Conservation (phyloP, 2,797 vertebrate genomes). For the Macroramphosus scolopax region DNA sequence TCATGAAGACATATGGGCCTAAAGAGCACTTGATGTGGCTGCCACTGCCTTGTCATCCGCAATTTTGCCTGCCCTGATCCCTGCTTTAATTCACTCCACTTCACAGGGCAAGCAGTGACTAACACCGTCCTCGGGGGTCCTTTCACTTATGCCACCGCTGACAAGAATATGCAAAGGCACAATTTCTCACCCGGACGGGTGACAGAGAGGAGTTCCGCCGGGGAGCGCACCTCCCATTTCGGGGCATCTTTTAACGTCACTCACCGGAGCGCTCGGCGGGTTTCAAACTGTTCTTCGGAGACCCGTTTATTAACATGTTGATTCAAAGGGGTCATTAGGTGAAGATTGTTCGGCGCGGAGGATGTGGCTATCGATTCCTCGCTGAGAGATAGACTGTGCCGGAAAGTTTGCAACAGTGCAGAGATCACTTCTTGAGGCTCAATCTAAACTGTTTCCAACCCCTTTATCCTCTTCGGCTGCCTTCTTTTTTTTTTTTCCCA, state of each 20-base stretch:
- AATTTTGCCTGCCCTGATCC: conserved; percentile 90
- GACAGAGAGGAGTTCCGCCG: conserved; percentile 87
- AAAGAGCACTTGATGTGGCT: conserved; percentile 80
- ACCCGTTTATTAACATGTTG: conserved; percentile 82
- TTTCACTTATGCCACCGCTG: conserved; percentile 90
- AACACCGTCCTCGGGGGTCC: conserved; percentile 91
- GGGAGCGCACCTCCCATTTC: conserved; percentile 83
- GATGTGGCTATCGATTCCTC: conserved; percentile 80
- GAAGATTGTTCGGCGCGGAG: conserved; percentile 64
- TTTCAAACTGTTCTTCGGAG: conserved; percentile 88
- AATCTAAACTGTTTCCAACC: conserved; percentile 62
- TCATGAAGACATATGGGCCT: conserved; percentile 89
- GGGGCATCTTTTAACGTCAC: conserved; percentile 88
- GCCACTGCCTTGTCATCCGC: conserved; percentile 89
- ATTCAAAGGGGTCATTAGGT: conserved; percentile 76
- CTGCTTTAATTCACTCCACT: conserved; percentile 96
- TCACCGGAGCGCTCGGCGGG: conserved; percentile 83
- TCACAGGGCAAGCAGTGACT: conserved; percentile 84
- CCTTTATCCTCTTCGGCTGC: conserved; percentile 47
- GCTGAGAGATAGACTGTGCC: conserved; percentile 59
- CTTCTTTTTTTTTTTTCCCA: conserved; percentile 74
- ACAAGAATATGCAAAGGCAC: conserved; percentile 96
- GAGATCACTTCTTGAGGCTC: conserved; percentile 62
- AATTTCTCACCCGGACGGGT: conserved; percentile 92
- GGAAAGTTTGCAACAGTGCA: conserved; percentile 66